Base-by-base conservation (phyloP, 2,888 invertebrate species). In the Ormia ochracea region DNA sequence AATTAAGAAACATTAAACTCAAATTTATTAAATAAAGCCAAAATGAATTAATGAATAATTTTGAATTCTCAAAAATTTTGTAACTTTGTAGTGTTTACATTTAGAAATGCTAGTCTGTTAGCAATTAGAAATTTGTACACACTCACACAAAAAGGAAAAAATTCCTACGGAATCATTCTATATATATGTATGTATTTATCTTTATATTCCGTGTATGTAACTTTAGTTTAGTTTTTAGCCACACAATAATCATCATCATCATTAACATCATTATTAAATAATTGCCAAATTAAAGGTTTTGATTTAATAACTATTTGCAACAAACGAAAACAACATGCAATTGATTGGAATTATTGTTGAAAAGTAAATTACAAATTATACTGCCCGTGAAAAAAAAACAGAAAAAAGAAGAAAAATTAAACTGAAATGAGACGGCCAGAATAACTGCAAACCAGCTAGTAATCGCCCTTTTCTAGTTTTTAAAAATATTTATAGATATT, bases 301-400 rank as follows among this genome's bases (percentile, higher is more conserved):
- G 82, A 82, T 82, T 82, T 82, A 82, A 82, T 82, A 82, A 82
- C n/a, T n/a, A n/a, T n/a, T n/a, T n/a, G n/a, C 56, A 70, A 75
- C n/a, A 56, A 41, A 28, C 56, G 59, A 61, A 65, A 41, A 52
- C 23, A 38, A 75, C 31, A 74, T 31, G 26, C 61, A 63, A 43
- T 63, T 50, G 52, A 69, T 36, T 41, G 43, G 26, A 63, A 38
- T 52, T 41, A 63, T 33, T 65, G 63, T 69, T 48, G 7, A 48
- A 61, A 33, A 23, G 36, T 17, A 43, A 33, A 26, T 36, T 38
- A 36, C 17, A 63, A 65, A 65, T 41, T 73, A 63, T 28, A 66
- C 43, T 33, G n/a, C n/a, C n/a, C n/a, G n/a, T n/a, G n/a, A 28
- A 26, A 26, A 68, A 33, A 66, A 48, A 52, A 54, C 17, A 45